phyloP scores from a whole-genome alignment of 2,113 vertebrate species.

The Limanda limanda region DNA sequence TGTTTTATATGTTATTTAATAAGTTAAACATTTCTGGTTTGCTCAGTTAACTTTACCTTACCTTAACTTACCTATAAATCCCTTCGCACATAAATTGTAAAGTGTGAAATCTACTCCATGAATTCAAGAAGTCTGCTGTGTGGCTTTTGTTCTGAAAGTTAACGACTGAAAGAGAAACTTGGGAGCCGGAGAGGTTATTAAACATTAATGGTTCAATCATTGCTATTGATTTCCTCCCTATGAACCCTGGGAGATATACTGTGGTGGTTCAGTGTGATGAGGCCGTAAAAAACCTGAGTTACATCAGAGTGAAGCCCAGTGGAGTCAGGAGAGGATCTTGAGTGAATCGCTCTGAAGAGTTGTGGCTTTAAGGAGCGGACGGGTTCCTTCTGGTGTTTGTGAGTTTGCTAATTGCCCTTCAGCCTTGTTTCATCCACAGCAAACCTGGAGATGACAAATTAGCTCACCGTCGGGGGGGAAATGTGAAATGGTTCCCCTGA shows the following conservation, averaged over 20 bases:
- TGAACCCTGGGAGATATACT: background rate
- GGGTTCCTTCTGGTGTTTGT: no score
- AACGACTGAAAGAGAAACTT: background rate
- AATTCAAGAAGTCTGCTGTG: no score
- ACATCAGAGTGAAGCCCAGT: background rate
- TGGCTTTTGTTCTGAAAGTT: background rate
- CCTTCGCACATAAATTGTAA: background rate
- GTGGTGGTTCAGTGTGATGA: constrained; percentile 11
- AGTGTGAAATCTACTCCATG: background rate
- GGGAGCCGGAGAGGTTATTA: background rate
- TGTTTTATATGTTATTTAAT: no score
- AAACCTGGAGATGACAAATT: constrained; percentile 69
- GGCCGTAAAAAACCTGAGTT: constrained; percentile 24
- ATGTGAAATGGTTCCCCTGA: constrained; percentile 10
- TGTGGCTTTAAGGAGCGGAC: constrained; percentile 1
- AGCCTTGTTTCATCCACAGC: constrained; percentile 48
- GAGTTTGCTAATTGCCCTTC: constrained; percentile 71
- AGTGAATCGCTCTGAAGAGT: constrained; percentile 19
- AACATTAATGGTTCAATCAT: constrained; percentile 21
- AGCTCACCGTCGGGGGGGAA: constrained; percentile 49
- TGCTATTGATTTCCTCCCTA: background rate
- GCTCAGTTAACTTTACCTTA: background rate
- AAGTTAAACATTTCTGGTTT: no score
- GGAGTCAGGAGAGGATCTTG: constrained; percentile 19
- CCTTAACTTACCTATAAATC: no score